Evolutionary conservation across 1,140 invertebrate genomes (phyloP), one percentile per base, ranked within the genome.

Genomic region (Trichogramma pretiosum): DNA sequence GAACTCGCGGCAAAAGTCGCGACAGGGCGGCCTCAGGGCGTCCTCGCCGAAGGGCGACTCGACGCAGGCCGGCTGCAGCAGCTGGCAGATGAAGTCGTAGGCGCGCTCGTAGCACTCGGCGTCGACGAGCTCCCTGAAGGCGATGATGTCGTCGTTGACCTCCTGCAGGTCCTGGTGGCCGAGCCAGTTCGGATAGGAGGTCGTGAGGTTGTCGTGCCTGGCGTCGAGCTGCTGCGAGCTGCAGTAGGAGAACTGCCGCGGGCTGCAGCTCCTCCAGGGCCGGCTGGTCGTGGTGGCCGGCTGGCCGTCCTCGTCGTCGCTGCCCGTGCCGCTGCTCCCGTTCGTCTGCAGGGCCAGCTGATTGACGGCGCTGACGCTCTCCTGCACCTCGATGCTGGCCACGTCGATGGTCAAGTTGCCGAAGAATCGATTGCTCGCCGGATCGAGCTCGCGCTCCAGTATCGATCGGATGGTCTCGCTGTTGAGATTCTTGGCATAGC

Each of bases 71-170:
- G 89, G 89, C 64, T 93, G 89, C 1, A 92, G 66, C 17, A 89
- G 70, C 56, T 87, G 82, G 57, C 89, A 93, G 8, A 93, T 78
- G 59, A 92, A 90, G 52, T 92, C 87, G 65, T 86, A 82, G 2
- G 89, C 85, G 52, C 86, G 73, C 48, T 84, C 74, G 54, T 87
- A 90, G 60, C 89, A 93, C 68, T 92, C 88, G 1, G 85, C 85
- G 61, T 93, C 89, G 2, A 91, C 80, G 1, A 92, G 69, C 65
- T 91, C 87, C 77, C 76, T 76, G 54, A 88, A 90, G 1, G 84
- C 74, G 35, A 91, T 89, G 2, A 90, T 75, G 65, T 92, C 83
- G 16, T 81, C 77, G 52, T 83, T 68, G 8, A 91, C 77, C 28
- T 85, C 81, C 8, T 78, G 74, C 14, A 83, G 64, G 13, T 77